A percentile compares a stretch with the other conserved stretches of the same genome.
phyloP scores from a whole-genome alignment of 2,113 vertebrate genomes.

The Sander vitreus region DNA sequence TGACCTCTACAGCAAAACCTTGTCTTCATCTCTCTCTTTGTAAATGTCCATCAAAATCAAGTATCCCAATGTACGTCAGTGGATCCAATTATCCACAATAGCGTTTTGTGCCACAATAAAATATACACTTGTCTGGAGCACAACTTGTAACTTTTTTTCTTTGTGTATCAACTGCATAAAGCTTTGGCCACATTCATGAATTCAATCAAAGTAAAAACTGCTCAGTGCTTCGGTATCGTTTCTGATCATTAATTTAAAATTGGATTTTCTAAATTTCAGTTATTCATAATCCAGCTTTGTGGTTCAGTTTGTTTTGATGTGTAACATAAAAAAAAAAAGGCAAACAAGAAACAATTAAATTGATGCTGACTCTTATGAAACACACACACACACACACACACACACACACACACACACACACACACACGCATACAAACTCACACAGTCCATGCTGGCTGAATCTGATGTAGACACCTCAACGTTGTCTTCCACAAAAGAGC shows the following conservation, averaged over 20 bases:
- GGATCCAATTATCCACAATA: conserved; percentile 77
- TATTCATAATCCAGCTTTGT: conserved; percentile 79
- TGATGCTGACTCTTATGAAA: conserved; percentile 82
- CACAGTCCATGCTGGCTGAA: conserved; percentile 82
- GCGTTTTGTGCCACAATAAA: conserved; percentile 83
- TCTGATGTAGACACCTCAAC: conserved; percentile 75
- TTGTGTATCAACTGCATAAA: conserved; percentile 90
- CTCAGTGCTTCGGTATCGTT: conserved; percentile 87
- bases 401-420: conserved; percentile 51
- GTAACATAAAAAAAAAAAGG: conserved; percentile 71
- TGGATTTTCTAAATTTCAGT: conserved; percentile 72
- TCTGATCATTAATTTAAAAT: conserved; percentile 72
- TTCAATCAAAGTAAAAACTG: conserved; percentile 90
- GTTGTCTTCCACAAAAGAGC: conserved; percentile 75
- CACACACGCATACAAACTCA: conserved; percentile 57
- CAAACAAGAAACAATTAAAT: conserved; percentile 65
- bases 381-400: conserved; percentile 39
- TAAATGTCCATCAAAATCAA: conserved; percentile 89
- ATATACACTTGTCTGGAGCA: conserved; percentile 85
- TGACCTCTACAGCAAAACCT: conserved; percentile 87
- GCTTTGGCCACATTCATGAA: conserved; percentile 96
- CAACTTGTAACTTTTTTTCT: conserved; percentile 79
- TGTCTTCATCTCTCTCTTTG: conserved; percentile 80
- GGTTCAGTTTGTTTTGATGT: conserved; percentile 85
- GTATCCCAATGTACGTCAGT: conserved; percentile 88